phyloP scores from a whole-genome alignment of 37 sponge, comb jelly and placozoan species.

The Chondrilla cf. caribensis region DNA sequence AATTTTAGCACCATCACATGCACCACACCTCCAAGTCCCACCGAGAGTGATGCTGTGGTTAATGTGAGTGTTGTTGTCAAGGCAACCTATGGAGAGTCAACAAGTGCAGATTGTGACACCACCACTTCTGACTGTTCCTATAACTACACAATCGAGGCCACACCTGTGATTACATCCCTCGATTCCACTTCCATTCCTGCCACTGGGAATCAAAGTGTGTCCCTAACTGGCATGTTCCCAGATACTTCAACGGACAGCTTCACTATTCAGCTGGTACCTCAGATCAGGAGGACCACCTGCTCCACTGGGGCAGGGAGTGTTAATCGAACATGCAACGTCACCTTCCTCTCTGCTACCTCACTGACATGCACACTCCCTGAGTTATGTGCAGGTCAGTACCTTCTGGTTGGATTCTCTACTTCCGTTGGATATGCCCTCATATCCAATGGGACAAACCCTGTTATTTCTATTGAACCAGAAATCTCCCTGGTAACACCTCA shows the following conservation, averaged over 20 bases:
- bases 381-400: not conserved
- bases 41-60: not conserved
- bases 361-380: not conserved
- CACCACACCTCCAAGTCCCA: not conserved
- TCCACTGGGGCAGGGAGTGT: no score
- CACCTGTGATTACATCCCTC: not conserved
- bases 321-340: not conserved
- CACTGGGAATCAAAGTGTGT: not conserved
- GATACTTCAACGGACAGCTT: no score
- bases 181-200: not conserved
- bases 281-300: no score
- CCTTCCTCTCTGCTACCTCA: not conserved
- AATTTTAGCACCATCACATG: not conserved
- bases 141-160: not conserved
- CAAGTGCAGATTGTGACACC: not conserved
- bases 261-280: no score
- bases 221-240: not conserved
- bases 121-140: not conserved
- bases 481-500: not conserved
- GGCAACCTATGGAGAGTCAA: not conserved
- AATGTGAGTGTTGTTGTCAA: not conserved
- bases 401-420: not conserved
- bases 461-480: not conserved
- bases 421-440: not conserved
- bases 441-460: not conserved